Evolutionary conservation across 2,797 vertebrate genomes (phyloP).

Genomic region (Nyctalus aviator): DNA sequence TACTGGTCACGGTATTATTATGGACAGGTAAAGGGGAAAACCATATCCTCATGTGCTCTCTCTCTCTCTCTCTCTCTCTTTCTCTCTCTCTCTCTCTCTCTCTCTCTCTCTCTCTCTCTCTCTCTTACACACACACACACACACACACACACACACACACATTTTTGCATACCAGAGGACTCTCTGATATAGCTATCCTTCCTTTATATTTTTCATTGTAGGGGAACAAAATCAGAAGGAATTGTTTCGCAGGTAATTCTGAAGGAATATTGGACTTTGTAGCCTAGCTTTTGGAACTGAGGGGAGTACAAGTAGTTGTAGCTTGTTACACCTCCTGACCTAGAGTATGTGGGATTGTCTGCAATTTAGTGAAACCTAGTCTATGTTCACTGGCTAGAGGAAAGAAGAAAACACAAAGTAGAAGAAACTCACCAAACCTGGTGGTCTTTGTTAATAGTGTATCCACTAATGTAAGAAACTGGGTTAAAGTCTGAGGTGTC

Average conservation of each 20-base stretch:
- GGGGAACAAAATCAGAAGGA: conserved; percentile 14
- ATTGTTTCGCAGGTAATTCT: background rate
- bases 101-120: background rate
- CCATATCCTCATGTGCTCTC: no score
- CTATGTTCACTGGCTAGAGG: background rate
- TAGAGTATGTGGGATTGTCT: background rate
- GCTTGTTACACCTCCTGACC: background rate
- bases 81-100: background rate
- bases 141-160: background rate
- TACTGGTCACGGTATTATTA: background rate
- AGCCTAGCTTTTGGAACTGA: background rate
- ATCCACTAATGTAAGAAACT: background rate
- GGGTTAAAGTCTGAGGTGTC: background rate
- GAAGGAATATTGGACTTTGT: background rate
- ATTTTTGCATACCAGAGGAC: background rate
- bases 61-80: background rate
- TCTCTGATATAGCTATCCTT: background rate
- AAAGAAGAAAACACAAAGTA: background rate
- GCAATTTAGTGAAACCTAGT: conserved; percentile 9
- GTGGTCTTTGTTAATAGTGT: background rate
- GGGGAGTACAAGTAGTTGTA: background rate
- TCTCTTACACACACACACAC: background rate
- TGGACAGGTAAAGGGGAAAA: background rate
- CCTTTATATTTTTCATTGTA: background rate
- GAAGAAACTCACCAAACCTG: background rate